phyloP scores from a whole-genome alignment of 2,888 invertebrate species.

The Drosophila greeni region DNA sequence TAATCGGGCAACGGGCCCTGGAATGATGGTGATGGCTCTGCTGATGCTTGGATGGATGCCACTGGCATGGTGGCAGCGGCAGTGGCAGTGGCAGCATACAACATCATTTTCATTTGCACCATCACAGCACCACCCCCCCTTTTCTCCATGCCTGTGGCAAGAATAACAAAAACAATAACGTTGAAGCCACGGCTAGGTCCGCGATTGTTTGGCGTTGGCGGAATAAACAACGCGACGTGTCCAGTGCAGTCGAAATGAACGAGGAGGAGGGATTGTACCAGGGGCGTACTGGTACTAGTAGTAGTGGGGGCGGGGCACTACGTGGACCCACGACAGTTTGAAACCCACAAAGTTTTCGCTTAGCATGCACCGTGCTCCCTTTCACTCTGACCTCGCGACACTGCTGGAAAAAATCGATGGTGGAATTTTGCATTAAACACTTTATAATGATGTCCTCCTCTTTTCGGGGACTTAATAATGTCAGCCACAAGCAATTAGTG shows the following conservation, averaged over 20 bases:
- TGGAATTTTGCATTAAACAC: background rate
- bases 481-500: background rate
- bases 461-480: background rate
- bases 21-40: slow-evolving; percentile 38
- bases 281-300: background rate
- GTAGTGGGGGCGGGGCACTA: slow-evolving; percentile 1
- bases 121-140: background rate
- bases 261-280: background rate
- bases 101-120: slow-evolving; percentile 67
- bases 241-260: slow-evolving; percentile 56
- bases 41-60: slow-evolving; percentile 48
- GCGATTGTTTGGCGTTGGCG: slow-evolving; percentile 67
- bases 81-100: slow-evolving; percentile 36
- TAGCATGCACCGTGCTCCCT: slow-evolving; percentile 43
- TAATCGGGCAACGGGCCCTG: slow-evolving; percentile 58
- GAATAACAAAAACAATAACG: slow-evolving; percentile 17
- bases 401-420: slow-evolving; percentile 7
- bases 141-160: slow-evolving; percentile 9
- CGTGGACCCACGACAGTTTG: slow-evolving; percentile 42
- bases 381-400: slow-evolving; percentile 26
- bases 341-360: slow-evolving; percentile 70
- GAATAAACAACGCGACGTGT: slow-evolving; percentile 69
- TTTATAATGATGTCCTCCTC: background rate
- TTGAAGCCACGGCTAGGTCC: slow-evolving; percentile 45
- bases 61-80: slow-evolving; percentile 36